phyloP scores from a whole-genome alignment of 1,140 invertebrate species.

The Varroa destructor region DNA sequence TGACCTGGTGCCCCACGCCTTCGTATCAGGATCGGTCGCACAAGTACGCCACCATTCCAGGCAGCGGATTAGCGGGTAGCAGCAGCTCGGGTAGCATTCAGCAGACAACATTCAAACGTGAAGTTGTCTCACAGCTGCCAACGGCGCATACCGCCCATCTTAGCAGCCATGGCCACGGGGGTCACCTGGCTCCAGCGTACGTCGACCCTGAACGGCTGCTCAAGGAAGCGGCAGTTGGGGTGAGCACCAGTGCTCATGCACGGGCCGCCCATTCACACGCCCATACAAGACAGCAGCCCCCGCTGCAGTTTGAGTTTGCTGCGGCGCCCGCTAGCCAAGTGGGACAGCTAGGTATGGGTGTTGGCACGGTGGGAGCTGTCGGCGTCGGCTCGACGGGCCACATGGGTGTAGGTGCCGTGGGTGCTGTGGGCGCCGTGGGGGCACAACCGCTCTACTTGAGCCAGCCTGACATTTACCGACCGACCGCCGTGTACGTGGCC shows the following conservation, averaged over 20 bases:
- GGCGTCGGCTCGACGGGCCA: not conserved
- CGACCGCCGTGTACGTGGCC: conserved; percentile 27
- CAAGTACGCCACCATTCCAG: conserved; percentile 18
- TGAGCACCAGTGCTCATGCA: no score
- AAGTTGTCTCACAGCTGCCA: conserved; percentile 17
- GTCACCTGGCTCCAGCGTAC: not conserved
- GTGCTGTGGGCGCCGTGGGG: not conserved
- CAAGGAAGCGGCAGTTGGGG: not conserved
- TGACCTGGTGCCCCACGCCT: not conserved
- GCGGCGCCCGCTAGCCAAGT: not conserved
- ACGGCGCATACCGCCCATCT: conserved; percentile 1
- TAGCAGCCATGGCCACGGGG: no score
- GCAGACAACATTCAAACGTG: conserved; percentile 9
- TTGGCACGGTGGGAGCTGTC: no score
- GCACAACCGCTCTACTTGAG: conserved; percentile 20
- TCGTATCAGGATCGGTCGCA: conserved; percentile 2
- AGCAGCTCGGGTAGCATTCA: not conserved
- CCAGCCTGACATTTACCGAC: conserved; percentile 22
- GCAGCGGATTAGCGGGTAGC: no score
- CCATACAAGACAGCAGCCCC: not conserved
- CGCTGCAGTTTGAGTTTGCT: conserved; percentile 23
- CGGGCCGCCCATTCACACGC: not conserved
- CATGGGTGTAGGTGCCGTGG: not conserved
- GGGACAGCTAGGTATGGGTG: not conserved
- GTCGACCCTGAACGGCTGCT: conserved; percentile 19